Evolutionary conservation across 2,888 invertebrate genomes (phyloP), one percentile per base, ranked within the genome.

Genomic region (Xanthorhoe designata): DNA sequence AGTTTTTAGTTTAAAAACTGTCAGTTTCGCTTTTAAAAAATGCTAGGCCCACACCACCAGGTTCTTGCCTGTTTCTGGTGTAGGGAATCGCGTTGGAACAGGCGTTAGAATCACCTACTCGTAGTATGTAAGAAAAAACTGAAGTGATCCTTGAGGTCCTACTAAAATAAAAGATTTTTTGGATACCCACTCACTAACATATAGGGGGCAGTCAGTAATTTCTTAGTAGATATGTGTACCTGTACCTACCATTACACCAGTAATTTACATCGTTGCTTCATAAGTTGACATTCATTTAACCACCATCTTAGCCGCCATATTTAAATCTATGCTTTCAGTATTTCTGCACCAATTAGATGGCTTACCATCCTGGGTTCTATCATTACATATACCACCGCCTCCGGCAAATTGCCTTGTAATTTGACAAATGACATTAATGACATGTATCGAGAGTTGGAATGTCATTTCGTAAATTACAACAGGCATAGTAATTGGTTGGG

Each of bases 391-490:
- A 61, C 64, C 68, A 54, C 66, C 61, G 76, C 81, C 80, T 70
- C 68, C 55, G 82, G 85, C 85, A 81, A 85, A 84, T 85, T 84
- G 78, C 80, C 72, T 74, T 70, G 81, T 88, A 89, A 89, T 89
- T 86, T 80, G 74, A 82, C 85, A 86, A 88, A 89, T 88, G 82
- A 88, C 81, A 86, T 82, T 82, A 85, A 86, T 85, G 78, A 84
- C 78, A 83, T 68, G 81, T 88, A 89, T 89, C 80, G 88, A 77
- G 74, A 75, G 83, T 85, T 71, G 86, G 89, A 88, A 89, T 89
- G 89, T 89, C 87, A 89, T 89, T 89, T 89, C 76, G 85, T 85
- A 87, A 87, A 89, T 88, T 87, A 81, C 79, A 64, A 45, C 32
- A 60, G 78, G 77, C 78, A 55, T 80, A 55, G 74, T 88, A 88